Base-by-base conservation (phyloP, 2,113 vertebrate species). In the Corynorhinus townsendii region DNA sequence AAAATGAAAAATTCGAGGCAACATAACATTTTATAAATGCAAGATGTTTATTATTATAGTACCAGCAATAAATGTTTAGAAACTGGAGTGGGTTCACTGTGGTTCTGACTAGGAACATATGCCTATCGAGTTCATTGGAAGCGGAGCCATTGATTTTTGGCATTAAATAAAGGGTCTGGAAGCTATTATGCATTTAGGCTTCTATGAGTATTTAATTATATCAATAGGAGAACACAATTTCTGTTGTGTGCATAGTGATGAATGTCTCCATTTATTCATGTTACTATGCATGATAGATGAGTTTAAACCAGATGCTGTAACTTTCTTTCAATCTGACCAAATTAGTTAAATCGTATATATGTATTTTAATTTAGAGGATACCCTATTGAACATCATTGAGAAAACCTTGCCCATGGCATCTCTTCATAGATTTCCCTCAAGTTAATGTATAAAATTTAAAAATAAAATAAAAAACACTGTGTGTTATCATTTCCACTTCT, bases 51-150 rank as follows among this genome's bases (percentile, higher is more conserved):
- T 98, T 98, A 98, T 99, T 98, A 98, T 91, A 97, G 96, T 96
- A 97, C 97, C 94, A 98, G 98, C 98, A 98, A 98, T 98, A 98
- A 98, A 98, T 98, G 98, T 98, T 99, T 99, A 98, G 98, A 99
- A 98, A 98, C 98, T 98, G 98, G 98, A 98, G 98, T 98, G 97
- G 97, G 97, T 98, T 98, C 98, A 98, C 98, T 97, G 98, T 98
- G 97, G 97, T 98, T 98, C 97, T 98, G 98, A 98, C 98, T 98
- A 98, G 96, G 98, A 99, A 98, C 98, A 98, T 98, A 98, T 99
- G 98, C 98, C 96, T 97, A 98, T 97, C 24, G 90, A 92, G 94
- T 92, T 95, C 96, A 96, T 68, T 97, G 96, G 95, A 96, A 96
- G 95, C 47, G 80, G 97, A 98, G 97, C 96, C 98, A 98, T 98